Conservation (phyloP, 2,888 invertebrate species). For the Acronicta leporina region DNA sequence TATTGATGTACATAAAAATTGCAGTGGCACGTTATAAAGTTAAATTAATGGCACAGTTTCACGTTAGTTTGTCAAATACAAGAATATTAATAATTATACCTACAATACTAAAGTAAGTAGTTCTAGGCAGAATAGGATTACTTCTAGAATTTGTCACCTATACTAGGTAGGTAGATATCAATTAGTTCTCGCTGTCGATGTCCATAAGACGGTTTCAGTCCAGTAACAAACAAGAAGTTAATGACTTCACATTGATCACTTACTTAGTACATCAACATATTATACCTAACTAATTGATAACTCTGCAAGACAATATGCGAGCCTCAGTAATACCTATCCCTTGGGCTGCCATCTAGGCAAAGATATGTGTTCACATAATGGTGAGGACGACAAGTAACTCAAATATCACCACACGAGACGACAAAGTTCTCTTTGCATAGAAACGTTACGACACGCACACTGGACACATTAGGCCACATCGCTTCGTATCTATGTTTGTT, state of each 20-base stretch:
- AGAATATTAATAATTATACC: conserved; percentile 76
- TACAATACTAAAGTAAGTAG: conserved; percentile 73
- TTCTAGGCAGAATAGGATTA: conserved; percentile 69
- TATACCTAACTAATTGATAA: conserved; percentile 67
- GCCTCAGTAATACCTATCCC: conserved; percentile 52
- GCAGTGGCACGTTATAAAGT: conserved; percentile 87
- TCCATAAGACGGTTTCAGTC: conserved; percentile 51
- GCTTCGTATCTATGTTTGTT: conserved; percentile 82
- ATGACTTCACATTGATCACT: conserved; percentile 62
- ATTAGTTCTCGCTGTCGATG: conserved; percentile 49
- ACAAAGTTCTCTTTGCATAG: conserved; percentile 43
- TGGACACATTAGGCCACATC: conserved; percentile 81
- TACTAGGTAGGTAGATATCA: conserved; percentile 45
- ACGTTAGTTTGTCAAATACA: conserved; percentile 87
- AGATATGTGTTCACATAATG: conserved; percentile 79
- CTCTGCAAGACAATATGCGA: conserved; percentile 22
- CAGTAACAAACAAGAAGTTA: conserved; percentile 56
- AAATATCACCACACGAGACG: conserved; percentile 34
- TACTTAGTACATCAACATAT: conserved; percentile 61
- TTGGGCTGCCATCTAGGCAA: conserved; percentile 66
- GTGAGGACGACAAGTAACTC: conserved; percentile 59
- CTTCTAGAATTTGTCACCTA: conserved; percentile 58
- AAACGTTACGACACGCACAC: conserved; percentile 65
- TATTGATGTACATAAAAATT: conserved; percentile 77
- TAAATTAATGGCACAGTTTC: conserved; percentile 89